Evolutionary conservation across 2,888 invertebrate genomes (phyloP), one percentile per base, ranked within the genome.

Genomic region (Colletes collaris): DNA sequence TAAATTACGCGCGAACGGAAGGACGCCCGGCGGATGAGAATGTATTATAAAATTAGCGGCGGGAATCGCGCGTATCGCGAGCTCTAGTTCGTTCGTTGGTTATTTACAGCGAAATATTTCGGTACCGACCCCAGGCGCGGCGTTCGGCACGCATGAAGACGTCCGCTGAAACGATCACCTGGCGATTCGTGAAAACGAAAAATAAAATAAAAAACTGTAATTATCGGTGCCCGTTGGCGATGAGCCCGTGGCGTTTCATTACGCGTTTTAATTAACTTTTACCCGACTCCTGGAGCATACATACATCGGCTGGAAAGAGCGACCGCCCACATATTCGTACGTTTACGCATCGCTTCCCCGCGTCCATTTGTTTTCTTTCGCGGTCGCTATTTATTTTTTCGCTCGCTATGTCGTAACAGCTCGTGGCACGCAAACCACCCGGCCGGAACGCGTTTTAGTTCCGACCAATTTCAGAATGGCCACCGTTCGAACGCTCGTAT

Each of bases 261-360:
- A 82, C 67, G 75, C 59, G 81, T 82, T 81, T 82, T 82, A 82
- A 82, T 82, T 82, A 82, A 82, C 77, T 81, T 82, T 77, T 66
- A 67, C 56, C 50, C 64, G 74, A 58, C 37, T 50, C 55, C 53
- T 27, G 71, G 62, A 77, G 27, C 27, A 27, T 62, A 52, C 7
- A 50, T 58, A 59, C 62, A 74, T 75, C 65, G 77, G 44, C 56
- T 62, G 70, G 67, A 52, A 70, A 80, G 46, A 65, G 60, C 72
- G 58, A 71, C 65, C 69, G 53, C 13, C 65, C 71, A 35, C 76
- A 76, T 81, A 64, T 76, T 76, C 70, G 67, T 71, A 50, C 67
- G 73, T 65, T 65, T 69, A 81, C 71, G 80, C 76, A 75, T 64
- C 75, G 53, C 52, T 60, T 62, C 58, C 7, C 11, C 53, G 58